Percentiles rank a stretch among this genome's conserved stretches.
Evolutionary conservation across 2,113 vertebrate species (phyloP).

Genomic region (Pomatostomus ruficeps): DNA sequence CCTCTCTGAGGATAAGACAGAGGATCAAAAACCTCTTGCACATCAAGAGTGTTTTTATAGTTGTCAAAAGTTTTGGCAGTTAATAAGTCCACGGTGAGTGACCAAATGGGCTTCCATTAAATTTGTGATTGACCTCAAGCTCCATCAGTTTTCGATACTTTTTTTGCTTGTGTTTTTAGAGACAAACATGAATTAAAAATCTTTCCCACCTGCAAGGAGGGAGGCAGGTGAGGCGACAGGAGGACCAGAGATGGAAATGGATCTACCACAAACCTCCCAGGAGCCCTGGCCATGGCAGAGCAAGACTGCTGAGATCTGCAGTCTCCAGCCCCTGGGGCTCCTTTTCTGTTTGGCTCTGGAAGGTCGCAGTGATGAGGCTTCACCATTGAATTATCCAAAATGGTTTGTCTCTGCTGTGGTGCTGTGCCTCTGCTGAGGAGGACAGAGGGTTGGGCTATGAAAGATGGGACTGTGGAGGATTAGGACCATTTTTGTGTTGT

Average conservation of each 20-base stretch:
- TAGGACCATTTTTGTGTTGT: background rate
- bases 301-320: background rate
- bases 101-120: background rate
- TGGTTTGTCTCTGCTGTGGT: background rate
- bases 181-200: background rate
- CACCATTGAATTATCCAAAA: background rate
- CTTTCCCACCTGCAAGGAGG: background rate
- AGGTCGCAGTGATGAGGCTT: background rate
- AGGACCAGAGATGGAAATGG: background rate
- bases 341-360: background rate
- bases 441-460: background rate
- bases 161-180: background rate
- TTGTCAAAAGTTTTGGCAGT: background rate
- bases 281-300: background rate
- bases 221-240: background rate
- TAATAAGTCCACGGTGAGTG: background rate
- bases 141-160: background rate
- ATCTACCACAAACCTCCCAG: background rate
- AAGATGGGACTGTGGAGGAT: background rate
- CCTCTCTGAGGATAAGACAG: background rate
- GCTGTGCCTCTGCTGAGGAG: background rate
- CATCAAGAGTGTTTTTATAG: background rate
- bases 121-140: background rate
- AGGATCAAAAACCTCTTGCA: background rate
- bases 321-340: background rate